These are phyloP conservation scores for Alexandromys fortis DNA, from an alignment of 2,113 vertebrate genomes.

Conservation along the genomic window DNA sequence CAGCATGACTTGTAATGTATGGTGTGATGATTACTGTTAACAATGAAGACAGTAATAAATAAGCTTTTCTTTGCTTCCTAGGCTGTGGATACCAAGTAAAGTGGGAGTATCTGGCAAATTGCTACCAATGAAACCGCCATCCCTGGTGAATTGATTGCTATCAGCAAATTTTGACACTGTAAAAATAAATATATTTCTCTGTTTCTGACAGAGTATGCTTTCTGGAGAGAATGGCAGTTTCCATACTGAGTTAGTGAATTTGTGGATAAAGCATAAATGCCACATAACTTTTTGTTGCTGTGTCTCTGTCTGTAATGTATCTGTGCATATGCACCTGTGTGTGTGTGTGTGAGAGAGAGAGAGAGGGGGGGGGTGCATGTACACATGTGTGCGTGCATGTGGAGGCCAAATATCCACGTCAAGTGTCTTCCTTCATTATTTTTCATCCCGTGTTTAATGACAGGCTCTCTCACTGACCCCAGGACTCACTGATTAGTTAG, in stretches of 20 bases:
- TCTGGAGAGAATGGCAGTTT: not conserved
- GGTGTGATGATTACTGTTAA: not conserved
- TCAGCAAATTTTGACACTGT: not conserved
- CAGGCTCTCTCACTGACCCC: not conserved
- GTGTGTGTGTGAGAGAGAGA: not conserved
- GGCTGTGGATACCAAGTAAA: not conserved
- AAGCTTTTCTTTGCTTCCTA: not conserved
- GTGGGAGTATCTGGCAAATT: not conserved
- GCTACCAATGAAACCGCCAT: no score
- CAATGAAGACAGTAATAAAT: not conserved
- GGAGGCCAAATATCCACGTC: not conserved
- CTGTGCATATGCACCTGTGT: not conserved
- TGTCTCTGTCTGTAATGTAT: not conserved
- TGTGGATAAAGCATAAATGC: not conserved
- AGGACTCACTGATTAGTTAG: no score
- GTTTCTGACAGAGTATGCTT: not conserved
- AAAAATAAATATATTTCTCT: not conserved
- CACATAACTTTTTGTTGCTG: not conserved
- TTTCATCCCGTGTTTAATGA: no score
- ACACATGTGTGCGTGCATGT: not conserved
- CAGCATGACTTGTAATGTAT: not conserved
- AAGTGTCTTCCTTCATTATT: not conserved
- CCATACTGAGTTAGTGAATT: not conserved
- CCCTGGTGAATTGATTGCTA: no score
- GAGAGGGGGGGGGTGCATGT: not conserved